Conservation (phyloP, 1,140 invertebrate genomes). For the Lamellibrachia luymesi region DNA sequence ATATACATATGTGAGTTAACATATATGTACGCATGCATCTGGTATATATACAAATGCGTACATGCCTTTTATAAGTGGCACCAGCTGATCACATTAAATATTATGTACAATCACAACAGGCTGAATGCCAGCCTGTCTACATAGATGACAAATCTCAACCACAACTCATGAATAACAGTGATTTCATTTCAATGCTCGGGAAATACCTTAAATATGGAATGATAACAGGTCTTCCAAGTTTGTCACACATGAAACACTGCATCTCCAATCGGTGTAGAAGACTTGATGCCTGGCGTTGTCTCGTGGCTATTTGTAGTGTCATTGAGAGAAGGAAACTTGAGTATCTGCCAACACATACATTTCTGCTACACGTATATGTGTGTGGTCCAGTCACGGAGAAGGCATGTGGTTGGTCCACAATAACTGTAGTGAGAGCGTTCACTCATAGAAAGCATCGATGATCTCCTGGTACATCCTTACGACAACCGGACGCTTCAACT, state of each 20-base stretch:
- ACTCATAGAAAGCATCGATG: conserved; percentile 47
- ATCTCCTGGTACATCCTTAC: conserved; percentile 56
- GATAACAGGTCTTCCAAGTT: neutral
- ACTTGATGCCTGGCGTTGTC: neutral
- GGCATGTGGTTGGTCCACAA: neutral
- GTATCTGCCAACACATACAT: neutral
- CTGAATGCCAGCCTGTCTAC: neutral
- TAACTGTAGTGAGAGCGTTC: neutral
- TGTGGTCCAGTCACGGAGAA: neutral
- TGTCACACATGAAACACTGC: neutral
- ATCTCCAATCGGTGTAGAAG: neutral
- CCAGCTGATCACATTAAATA: neutral
- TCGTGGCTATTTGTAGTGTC: neutral
- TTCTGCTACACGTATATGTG: neutral
- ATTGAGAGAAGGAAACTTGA: neutral
- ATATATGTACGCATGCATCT: neutral
- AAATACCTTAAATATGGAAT: neutral
- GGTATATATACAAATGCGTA: neutral
- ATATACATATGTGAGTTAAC: neutral
- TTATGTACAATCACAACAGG: neutral
- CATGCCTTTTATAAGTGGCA: neutral
- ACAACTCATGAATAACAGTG: neutral
- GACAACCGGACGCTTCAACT: conserved; percentile 69
- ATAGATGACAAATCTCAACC: neutral
- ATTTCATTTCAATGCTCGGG: neutral